phyloP scores from a whole-genome alignment of 2,888 invertebrate genomes.

The Nowickia ferox region DNA sequence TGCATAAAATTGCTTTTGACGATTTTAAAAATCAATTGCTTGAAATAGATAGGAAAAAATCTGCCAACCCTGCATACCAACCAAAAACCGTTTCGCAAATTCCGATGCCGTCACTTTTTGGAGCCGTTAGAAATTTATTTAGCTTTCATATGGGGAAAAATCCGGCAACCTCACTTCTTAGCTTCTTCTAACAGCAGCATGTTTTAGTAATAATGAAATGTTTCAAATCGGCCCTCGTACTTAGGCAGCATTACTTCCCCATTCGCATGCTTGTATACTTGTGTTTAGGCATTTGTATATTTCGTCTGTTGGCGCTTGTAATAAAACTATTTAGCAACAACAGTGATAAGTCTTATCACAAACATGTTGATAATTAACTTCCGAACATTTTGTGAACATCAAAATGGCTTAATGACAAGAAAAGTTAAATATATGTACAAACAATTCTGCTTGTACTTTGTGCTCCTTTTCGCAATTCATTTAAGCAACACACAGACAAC shows the following conservation, averaged over 20 bases:
- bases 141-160: no score
- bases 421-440: conserved; percentile 4
- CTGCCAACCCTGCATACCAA: neutral
- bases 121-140: no score
- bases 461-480: neutral
- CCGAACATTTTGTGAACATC: conserved; percentile 65
- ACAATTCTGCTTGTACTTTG: neutral
- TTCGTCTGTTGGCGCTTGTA: conserved; percentile 35
- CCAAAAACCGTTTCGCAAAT: no score
- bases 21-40: no score
- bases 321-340: conserved; percentile 69
- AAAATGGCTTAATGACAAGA: conserved; percentile 36
- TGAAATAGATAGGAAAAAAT: no score
- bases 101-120: no score
- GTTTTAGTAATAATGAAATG: no score
- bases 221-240: neutral
- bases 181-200: no score
- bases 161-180: no score
- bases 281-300: conserved; percentile 3
- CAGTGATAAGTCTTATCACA: conserved; percentile 70
- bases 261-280: neutral
- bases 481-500: neutral
- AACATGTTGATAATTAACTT: conserved; percentile 70
- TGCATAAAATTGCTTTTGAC: no score
- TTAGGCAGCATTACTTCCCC: no score